Evolutionary conservation across 2,797 vertebrate species (phyloP).

Genomic region (Prunella strophiata): DNA sequence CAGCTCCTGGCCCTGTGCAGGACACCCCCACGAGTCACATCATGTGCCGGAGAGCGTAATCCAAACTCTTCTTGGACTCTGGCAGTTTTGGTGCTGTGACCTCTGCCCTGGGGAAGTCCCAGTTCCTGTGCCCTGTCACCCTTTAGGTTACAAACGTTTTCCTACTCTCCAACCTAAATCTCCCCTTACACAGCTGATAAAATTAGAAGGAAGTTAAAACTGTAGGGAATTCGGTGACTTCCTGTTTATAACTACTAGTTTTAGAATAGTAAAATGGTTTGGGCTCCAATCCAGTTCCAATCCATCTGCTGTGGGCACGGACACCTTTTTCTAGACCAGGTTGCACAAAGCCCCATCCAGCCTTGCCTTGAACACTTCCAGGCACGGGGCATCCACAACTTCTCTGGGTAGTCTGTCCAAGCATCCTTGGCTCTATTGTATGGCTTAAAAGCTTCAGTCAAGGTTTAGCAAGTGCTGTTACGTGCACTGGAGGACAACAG

Average conservation of each 20-base stretch:
- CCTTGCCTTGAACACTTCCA: too few relatives aligned
- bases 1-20: neutral
- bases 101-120: neutral
- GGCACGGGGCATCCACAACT: fast-evolving
- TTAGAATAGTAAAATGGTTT: neutral
- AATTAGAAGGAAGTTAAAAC: neutral
- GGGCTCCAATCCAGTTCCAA: neutral
- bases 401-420: neutral
- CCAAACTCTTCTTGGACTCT: neutral
- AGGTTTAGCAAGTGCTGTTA: neutral
- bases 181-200: neutral
- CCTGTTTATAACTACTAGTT: neutral
- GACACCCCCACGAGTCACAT: neutral
- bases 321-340: fast-evolving
- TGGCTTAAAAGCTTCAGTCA: fast-evolving
- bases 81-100: neutral
- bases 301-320: neutral
- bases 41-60: neutral
- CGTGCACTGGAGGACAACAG: neutral
- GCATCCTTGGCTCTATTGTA: neutral
- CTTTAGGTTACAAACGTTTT: neutral
- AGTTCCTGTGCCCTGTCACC: too few relatives aligned
- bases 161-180: neutral
- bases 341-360: neutral
- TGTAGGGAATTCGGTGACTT: neutral